Evolutionary conservation across 1,140 invertebrate genomes (phyloP), one percentile per base, ranked within the genome.

Genomic region (Schlechtendalia chinensis): DNA sequence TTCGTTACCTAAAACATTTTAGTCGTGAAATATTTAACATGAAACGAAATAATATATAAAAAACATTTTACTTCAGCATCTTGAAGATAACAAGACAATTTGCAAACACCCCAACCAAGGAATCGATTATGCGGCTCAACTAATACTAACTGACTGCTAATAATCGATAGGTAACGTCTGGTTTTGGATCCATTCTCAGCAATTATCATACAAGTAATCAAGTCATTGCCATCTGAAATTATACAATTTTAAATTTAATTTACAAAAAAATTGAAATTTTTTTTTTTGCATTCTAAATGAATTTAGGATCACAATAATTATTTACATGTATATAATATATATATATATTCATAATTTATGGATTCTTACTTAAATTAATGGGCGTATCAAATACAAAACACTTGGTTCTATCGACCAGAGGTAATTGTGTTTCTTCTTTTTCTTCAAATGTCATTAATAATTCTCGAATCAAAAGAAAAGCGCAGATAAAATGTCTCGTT

Each of bases 61-160:
- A 61, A 63, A 27, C 47, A 81, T 24, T 71, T 61, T 75, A 90
- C 93, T 85, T 94, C 92, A 47, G 93, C 90, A 83, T 94, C 93
- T 85, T 95, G 93, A 39, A 95, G 84, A 84, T 93, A 94, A 24
- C 93, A 93, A 10, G 97, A 96, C 84, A 98, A 92, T 86, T 97
- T 96, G 0, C 96, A 96, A 0, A 98, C 93, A 10, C 96, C 97
- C 96, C 96, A 99, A 0, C 98, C 98, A 27, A 98, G 87, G 74
- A 93, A 90, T 84, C 93, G 92, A 10, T 92, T 91, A 84, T 99
- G 97, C 0, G 98, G 97, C 86, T 99, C 97, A 0, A 99, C 97
- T 1, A 99, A 88, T 75, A 99, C 97, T 67, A 99, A 88, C 85
- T 99, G 98, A 12, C 56, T 81, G 24, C 96, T 89, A 85, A 98